These are phyloP conservation scores for Speoplatyrhinus poulsoni DNA, from an alignment of 2,113 vertebrate genomes.

Conservation along the genomic window DNA sequence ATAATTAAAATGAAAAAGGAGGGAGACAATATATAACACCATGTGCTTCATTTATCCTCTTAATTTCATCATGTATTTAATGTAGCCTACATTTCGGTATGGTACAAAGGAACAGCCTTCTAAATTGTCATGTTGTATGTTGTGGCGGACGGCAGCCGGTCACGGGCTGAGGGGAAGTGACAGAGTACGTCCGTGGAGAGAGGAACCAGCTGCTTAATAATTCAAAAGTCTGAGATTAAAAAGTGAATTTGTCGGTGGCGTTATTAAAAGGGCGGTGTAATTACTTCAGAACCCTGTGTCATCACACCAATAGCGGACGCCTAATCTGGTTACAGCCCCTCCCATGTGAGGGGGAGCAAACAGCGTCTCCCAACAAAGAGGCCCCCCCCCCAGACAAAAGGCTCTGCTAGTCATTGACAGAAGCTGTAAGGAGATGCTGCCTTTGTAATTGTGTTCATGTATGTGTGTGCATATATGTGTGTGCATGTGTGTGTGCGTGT, in stretches of 20 bases:
- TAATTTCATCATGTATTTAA: no score
- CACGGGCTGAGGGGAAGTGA: slow-evolving; percentile 39
- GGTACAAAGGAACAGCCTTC: no score
- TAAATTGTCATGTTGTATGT: no score
- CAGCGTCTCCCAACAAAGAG: slow-evolving; percentile 40
- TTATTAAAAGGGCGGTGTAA: slow-evolving; percentile 79
- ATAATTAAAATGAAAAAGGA: no score
- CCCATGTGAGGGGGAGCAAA: slow-evolving; percentile 74
- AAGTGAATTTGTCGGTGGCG: slow-evolving; percentile 59
- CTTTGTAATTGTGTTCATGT: background rate
- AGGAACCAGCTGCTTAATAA: slow-evolving; percentile 77
- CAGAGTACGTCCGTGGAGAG: background rate
- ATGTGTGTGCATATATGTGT: background rate
- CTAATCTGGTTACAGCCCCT: slow-evolving; percentile 75
- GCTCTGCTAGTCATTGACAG: slow-evolving; percentile 20
- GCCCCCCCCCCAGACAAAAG: background rate
- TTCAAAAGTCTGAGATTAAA: slow-evolving; percentile 79
- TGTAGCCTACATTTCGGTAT: no score
- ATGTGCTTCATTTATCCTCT: no score
- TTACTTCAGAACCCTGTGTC: slow-evolving; percentile 76
- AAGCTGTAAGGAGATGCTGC: slow-evolving; percentile 5
- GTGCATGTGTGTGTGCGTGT: background rate
- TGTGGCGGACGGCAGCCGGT: slow-evolving; percentile 6
- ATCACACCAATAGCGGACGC: slow-evolving; percentile 66
- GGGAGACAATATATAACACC: no score